These are phyloP conservation scores for Platygyra sinensis DNA, from an alignment of 64 coral and sea anemone genomes.

Conservation along the genomic window DNA sequence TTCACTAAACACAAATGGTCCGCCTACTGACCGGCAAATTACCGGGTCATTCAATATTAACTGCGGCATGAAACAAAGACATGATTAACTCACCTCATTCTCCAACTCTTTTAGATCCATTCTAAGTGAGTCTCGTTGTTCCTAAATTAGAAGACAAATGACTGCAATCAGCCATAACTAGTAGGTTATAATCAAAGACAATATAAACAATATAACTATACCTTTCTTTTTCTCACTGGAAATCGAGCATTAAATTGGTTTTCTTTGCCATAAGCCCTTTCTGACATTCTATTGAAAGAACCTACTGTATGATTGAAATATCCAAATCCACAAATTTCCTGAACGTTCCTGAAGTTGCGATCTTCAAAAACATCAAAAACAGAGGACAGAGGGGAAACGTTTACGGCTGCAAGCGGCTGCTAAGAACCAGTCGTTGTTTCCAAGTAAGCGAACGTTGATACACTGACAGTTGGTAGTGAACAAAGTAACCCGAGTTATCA, in stretches of 20 bases:
- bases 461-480: not conserved
- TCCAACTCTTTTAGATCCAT: conserved; percentile 81
- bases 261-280: conserved; percentile 21
- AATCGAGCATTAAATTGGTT: not conserved
- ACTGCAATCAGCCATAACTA: not conserved
- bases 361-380: not conserved
- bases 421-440: not conserved
- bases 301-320: not conserved
- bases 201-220: not conserved
- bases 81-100: conserved; percentile 56
- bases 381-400: not conserved
- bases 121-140: conserved; percentile 64
- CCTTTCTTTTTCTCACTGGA: conserved; percentile 29
- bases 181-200: not conserved
- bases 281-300: conserved; percentile 36
- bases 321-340: not conserved
- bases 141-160: conserved; percentile 24
- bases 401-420: not conserved
- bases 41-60: not conserved
- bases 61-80: not conserved
- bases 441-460: not conserved
- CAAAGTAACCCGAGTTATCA: not conserved
- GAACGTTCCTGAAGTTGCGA: not conserved
- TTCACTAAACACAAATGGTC: not conserved
- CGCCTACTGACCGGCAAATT: not conserved